Evolutionary conservation across 2,888 invertebrate species (phyloP).

Genomic region (Orthosia incerta): DNA sequence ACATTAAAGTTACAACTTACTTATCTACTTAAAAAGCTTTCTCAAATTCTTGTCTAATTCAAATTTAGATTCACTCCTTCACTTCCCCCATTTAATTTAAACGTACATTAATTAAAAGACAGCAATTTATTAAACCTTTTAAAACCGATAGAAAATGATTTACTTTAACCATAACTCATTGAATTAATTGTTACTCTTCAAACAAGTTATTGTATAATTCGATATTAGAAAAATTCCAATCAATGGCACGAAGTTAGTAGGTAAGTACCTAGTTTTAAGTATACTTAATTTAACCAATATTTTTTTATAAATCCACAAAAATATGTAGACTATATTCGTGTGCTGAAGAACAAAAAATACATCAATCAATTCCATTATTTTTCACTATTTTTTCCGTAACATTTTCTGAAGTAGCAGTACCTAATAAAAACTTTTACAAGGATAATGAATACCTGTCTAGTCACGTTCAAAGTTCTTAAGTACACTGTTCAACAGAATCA

Average conservation of each 20-base stretch:
- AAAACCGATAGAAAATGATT: slow-evolving; percentile 1
- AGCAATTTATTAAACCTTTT: background rate
- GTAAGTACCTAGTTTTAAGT: no score
- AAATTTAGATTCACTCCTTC: background rate
- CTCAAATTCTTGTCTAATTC: background rate
- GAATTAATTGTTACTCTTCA: slow-evolving; percentile 4
- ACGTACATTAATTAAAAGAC: background rate
- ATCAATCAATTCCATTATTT: background rate
- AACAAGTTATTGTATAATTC: background rate
- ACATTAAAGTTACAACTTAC: background rate
- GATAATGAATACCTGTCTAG: background rate
- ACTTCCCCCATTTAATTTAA: background rate
- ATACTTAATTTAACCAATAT: background rate
- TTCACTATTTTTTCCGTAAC: background rate
- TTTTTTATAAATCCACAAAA: no score
- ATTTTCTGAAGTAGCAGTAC: background rate
- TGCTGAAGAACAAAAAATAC: background rate
- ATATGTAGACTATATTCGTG: background rate
- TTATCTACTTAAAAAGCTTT: background rate
- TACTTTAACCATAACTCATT: slow-evolving; percentile 12
- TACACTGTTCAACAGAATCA: background rate
- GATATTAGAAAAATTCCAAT: background rate
- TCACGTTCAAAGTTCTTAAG: background rate
- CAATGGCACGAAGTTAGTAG: background rate
- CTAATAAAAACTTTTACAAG: background rate